A percentile compares a stretch with the other conserved stretches of the same genome.
These are phyloP conservation scores for Meteorus colon DNA, from an alignment of 2,888 invertebrate genomes.

Conservation along the genomic window DNA sequence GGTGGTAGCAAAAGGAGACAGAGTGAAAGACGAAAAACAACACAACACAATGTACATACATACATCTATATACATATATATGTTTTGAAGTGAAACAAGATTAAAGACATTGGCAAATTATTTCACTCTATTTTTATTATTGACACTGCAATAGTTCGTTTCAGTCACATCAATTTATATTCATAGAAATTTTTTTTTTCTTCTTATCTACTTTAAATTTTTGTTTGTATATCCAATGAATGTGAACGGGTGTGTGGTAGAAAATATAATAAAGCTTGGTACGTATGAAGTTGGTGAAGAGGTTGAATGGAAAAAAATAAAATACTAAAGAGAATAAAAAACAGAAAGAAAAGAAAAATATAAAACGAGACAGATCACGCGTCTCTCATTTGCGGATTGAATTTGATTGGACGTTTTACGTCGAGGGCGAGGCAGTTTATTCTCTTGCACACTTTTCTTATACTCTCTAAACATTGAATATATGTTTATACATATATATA, in stretches of 20 bases:
- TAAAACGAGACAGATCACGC: slow-evolving; percentile 1
- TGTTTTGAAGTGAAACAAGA: neutral
- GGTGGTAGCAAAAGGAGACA: slow-evolving; percentile 17
- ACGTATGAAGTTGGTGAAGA: neutral
- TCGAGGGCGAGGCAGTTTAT: slow-evolving; percentile 20
- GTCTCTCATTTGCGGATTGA: slow-evolving; percentile 30
- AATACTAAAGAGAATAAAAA: neutral
- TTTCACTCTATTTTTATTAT: slow-evolving; percentile 10
- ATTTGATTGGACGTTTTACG: slow-evolving; percentile 21
- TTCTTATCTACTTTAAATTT: neutral
- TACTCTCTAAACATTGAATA: neutral
- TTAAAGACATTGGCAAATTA: neutral
- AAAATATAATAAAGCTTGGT: neutral
- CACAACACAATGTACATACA: neutral
- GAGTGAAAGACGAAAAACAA: slow-evolving; percentile 6
- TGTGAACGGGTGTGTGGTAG: neutral
- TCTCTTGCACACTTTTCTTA: neutral
- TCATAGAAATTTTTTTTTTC: slow-evolving; percentile 2
- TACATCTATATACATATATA: neutral
- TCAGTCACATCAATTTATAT: slow-evolving; percentile 5
- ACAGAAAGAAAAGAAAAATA: neutral
- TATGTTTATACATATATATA: neutral
- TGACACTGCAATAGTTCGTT: neutral
- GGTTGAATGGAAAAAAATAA: slow-evolving; percentile 20
- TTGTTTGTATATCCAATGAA: neutral